phyloP scores from a whole-genome alignment of 2,113 vertebrate genomes.

The Tragelaphus scriptus region DNA sequence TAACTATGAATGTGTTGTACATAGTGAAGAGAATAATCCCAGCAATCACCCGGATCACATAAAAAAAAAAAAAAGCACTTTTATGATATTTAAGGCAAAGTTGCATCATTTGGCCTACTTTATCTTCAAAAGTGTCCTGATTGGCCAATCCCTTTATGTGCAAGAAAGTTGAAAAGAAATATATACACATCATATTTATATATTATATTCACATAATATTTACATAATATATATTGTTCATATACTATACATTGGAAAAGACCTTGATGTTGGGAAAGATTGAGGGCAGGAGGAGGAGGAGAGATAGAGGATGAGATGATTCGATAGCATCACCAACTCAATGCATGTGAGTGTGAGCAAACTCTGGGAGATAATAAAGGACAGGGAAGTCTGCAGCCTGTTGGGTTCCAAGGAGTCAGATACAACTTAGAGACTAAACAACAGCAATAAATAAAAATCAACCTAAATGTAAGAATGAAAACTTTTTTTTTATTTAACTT shows the following conservation, averaged over 20 bases:
- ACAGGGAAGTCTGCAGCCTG: not conserved
- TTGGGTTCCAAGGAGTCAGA: not conserved
- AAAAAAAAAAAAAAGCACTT: not conserved
- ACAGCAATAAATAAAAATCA: not conserved
- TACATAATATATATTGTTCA: not conserved
- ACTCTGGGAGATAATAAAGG: not conserved
- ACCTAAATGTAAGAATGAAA: not conserved
- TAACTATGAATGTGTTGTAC: not conserved
- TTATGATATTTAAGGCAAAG: constrained; percentile 1
- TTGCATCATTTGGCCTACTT: not conserved
- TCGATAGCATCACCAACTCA: not conserved
- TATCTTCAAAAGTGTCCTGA: not conserved
- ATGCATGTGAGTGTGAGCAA: not conserved
- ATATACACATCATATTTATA: not conserved
- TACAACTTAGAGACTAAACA: not conserved
- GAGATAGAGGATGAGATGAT: not conserved
- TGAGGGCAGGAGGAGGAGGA: not conserved
- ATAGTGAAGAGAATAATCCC: not conserved
- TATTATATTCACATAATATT: not conserved
- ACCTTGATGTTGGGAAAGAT: not conserved
- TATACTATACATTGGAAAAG: not conserved
- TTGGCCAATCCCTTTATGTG: not conserved
- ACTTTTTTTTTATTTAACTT: not conserved
- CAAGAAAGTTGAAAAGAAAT: not conserved
- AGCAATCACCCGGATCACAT: not conserved